Evolutionary conservation across 1,140 invertebrate species (phyloP), one percentile per base, ranked within the genome.

Genomic region (Hycleus phaleratus): DNA sequence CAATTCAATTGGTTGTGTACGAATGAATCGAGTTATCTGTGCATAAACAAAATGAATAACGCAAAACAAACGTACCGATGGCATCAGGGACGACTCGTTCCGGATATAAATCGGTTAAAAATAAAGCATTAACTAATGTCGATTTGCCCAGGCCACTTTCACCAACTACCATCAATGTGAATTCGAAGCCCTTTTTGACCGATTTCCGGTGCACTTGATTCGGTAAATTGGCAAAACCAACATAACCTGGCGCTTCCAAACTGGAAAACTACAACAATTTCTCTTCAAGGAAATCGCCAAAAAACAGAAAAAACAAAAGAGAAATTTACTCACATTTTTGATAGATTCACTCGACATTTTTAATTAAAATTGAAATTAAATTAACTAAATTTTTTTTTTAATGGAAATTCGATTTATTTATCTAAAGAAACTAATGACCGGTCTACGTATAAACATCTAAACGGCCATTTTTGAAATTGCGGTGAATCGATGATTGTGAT

Each of bases 91-190:
- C 86, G 54, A 91, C 81, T 74, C 91, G 78, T 75, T 94, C 91
- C 24, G 91, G 90, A 77, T 95, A 95, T 26, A 95, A 77, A 76
- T 99, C 96, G 24, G 95, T 95, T 8, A 97, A 77, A 74, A 99
- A 99, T n/a, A 99, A 77, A 53, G 93, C 95, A 73, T 99, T 98
- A 40, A 99, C 93, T 56, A 99, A 80, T 4, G 97, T 99, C 0
- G 95, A 97, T 78, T 99, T 99, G 18, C 97, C 97, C 25, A 98
- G 75, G 1, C 97, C 97, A 66, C 91, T 94, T 75, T 98, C 94
- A 32, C 95, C 95, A 25, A 97, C 94, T 45, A 98, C 94, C 95
- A 98, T 97, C 0, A 98, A 75, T 1, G 94, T 97, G 74, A 98
- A 98, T 74, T 97, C 95, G 75, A 98, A 98, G 12, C 95, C 95